Percentiles rank a stretch among this genome's conserved stretches.
Evolutionary conservation across 2,113 vertebrate species (phyloP).

Genomic region (Varanus salvator): DNA sequence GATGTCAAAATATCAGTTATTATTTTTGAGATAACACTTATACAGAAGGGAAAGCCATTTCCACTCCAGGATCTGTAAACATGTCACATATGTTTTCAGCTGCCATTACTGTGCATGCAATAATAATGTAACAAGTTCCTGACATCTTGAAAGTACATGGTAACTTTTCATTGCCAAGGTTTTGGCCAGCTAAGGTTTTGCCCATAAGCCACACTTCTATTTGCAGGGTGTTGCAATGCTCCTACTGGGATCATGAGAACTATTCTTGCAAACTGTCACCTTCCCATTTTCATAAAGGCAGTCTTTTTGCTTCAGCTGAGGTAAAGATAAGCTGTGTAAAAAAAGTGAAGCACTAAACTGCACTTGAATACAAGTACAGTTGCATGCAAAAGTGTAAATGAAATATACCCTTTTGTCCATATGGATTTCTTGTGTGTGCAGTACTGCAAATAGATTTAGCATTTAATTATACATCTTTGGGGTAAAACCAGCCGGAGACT

Average conservation of each 20-base stretch:
- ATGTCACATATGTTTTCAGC: not conserved
- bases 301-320: not conserved
- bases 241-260: not conserved
- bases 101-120: not conserved
- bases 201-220: not conserved
- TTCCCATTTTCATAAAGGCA: not conserved
- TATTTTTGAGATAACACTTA: too few relatives aligned
- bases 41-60: too few relatives aligned
- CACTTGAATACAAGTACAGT: not conserved
- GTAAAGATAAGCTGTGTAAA: not conserved
- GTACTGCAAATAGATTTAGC: not conserved
- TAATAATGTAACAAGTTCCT: not conserved
- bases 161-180: too few relatives aligned
- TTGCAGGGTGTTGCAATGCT: not conserved
- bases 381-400: not conserved
- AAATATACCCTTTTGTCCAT: not conserved
- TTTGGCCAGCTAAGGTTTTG: not conserved
- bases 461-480: slow-evolving; percentile 33
- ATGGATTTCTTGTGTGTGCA: slow-evolving; percentile 6
- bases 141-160: not conserved
- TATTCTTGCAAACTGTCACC: not conserved
- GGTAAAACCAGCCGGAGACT: slow-evolving; percentile 17
- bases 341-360: not conserved
- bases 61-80: not conserved
- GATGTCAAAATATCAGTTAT: too few relatives aligned